Evolutionary conservation across 2,797 vertebrate genomes (phyloP).

Genomic region (Sebastes cheni): DNA sequence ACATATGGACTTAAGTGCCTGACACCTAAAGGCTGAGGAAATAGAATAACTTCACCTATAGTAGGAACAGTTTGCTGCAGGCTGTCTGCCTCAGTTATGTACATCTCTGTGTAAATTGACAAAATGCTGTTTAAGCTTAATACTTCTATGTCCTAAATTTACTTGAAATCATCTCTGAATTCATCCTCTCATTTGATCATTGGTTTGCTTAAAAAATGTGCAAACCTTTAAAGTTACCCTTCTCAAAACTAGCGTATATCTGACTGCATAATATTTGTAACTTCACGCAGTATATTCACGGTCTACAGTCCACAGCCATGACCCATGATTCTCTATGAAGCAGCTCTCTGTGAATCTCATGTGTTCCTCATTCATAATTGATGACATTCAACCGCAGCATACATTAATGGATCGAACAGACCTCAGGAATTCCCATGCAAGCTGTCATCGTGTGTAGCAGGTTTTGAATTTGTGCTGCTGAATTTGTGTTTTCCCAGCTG

Average conservation of each 20-base stretch:
- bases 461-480: slow-evolving; percentile 39
- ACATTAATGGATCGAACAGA: slow-evolving; percentile 77
- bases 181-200: background rate
- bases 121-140: background rate
- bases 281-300: slow-evolving; percentile 10
- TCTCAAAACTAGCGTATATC: background rate
- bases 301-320: background rate
- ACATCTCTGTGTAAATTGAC: background rate
- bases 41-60: slow-evolving; percentile 16
- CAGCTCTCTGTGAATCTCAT: slow-evolving; percentile 51
- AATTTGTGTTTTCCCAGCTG: slow-evolving; percentile 33
- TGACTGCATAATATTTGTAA: background rate
- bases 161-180: background rate
- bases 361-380: slow-evolving; percentile 81
- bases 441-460: slow-evolving; percentile 58
- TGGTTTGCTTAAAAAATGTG: background rate
- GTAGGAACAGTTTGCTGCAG: slow-evolving; percentile 2
- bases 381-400: slow-evolving; percentile 80
- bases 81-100: background rate
- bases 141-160: background rate
- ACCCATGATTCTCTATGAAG: slow-evolving; percentile 37
- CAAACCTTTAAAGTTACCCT: background rate
- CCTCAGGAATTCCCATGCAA: slow-evolving; percentile 79
- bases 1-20: slow-evolving; percentile 38
- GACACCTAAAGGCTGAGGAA: slow-evolving; percentile 44